phyloP scores from a whole-genome alignment of 2,797 vertebrate genomes.

The Gymnothorax javanicus region DNA sequence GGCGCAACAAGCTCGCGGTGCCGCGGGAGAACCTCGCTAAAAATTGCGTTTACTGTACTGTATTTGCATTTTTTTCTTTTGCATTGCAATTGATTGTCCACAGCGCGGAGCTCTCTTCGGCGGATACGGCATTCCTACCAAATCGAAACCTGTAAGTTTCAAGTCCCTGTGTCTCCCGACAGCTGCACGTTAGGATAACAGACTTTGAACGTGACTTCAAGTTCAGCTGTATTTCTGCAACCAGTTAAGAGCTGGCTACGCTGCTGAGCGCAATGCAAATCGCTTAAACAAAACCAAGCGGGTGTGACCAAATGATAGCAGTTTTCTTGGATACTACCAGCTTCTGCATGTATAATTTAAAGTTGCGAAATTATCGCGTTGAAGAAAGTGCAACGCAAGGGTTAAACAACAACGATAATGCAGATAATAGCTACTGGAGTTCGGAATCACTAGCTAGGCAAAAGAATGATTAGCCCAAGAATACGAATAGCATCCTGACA shows the following conservation, averaged over 20 bases:
- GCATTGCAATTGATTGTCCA: conserved; percentile 50
- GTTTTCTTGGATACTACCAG: not conserved
- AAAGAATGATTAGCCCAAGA: not conserved
- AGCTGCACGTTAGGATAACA: conserved; percentile 29
- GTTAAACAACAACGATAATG: not conserved
- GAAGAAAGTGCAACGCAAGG: not conserved
- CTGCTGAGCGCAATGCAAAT: conserved; percentile 12
- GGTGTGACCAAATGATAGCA: conserved; percentile 9
- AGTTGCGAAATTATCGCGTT: not conserved
- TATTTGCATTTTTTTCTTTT: conserved; percentile 52
- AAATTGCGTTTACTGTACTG: conserved; percentile 61
- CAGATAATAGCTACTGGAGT: not conserved
- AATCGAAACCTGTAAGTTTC: conserved; percentile 43
- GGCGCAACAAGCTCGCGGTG: conserved; percentile 38
- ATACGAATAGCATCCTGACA: not conserved
- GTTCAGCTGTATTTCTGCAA: conserved; percentile 18
- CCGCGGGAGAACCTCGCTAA: conserved; percentile 53
- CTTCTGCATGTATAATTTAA: not conserved
- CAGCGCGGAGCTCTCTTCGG: conserved; percentile 51
- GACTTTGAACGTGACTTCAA: conserved; percentile 29
- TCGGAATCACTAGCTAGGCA: not conserved
- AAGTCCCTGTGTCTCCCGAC: conserved; percentile 28
- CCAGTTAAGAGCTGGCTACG: not conserved
- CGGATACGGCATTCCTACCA: conserved; percentile 25
- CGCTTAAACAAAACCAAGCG: conserved; percentile 6